These are phyloP conservation scores for Streptopelia turtur DNA, from an alignment of 2,797 vertebrate genomes.

Conservation along the genomic window DNA sequence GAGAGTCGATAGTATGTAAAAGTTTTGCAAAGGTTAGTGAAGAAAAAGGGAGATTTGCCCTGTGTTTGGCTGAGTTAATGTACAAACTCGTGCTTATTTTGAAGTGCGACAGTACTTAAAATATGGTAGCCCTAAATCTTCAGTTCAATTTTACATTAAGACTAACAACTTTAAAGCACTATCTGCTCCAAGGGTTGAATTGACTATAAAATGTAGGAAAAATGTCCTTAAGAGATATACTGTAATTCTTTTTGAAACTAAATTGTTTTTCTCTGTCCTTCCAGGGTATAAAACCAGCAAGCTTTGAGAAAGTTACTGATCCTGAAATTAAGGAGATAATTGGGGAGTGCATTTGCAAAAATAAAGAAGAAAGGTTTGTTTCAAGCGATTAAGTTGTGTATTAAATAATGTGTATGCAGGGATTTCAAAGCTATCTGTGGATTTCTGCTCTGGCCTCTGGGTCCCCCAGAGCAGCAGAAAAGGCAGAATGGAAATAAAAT, in stretches of 20 bases:
- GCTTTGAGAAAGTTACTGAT: conserved; percentile 94
- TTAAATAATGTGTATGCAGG: neutral
- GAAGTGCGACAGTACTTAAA: neutral
- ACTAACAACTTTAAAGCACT: neutral
- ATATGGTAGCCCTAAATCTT: neutral
- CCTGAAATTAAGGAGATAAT: conserved; percentile 99
- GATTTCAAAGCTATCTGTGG: neutral
- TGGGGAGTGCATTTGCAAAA: conserved; percentile 97
- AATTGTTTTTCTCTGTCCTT: conserved; percentile 44
- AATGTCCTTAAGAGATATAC: neutral
- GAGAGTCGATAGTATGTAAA: neutral
- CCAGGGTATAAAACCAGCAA: conserved; percentile 97
- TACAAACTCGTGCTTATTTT: neutral
- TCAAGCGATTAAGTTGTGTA: neutral
- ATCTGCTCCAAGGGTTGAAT: neutral
- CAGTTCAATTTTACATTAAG: neutral
- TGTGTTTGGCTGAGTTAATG: rapidly evolving
- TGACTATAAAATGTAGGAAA: neutral
- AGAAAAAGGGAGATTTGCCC: neutral
- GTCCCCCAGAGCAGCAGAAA: neutral
- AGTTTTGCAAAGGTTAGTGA: neutral
- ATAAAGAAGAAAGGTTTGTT: conserved; percentile 95
- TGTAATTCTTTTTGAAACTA: neutral
- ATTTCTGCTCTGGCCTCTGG: neutral
- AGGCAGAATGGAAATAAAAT: neutral